A percentile compares a stretch with the other conserved stretches of the same genome.
phyloP scores from a whole-genome alignment of 2,888 invertebrate genomes.

The Neoitamus cyanurus region DNA sequence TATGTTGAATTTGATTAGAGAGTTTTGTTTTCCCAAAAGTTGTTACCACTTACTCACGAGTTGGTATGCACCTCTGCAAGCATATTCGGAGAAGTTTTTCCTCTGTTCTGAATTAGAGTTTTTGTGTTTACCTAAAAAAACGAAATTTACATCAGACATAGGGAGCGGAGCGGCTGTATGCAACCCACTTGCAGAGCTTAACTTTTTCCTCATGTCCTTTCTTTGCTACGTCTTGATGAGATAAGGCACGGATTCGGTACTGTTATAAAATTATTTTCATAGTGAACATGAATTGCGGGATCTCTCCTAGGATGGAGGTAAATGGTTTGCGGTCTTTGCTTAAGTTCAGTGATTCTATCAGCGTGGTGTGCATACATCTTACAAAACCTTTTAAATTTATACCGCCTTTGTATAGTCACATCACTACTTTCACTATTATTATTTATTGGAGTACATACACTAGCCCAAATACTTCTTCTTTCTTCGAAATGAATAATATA shows the following conservation, averaged over 20 bases:
- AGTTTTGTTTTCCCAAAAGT: conserved; percentile 48
- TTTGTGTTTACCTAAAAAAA: conserved; percentile 20
- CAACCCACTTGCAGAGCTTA: too few species aligned
- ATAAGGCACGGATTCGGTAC: neutral
- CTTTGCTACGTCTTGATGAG: neutral
- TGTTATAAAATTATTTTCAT: conserved; percentile 9
- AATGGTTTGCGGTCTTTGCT: neutral
- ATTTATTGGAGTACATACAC: too few species aligned
- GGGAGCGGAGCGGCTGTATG: too few species aligned
- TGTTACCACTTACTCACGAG: conserved; percentile 44
- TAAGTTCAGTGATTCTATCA: neutral
- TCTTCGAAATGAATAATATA: too few species aligned
- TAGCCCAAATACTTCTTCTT: too few species aligned
- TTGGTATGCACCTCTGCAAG: conserved; percentile 31
- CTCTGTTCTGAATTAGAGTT: conserved; percentile 17
- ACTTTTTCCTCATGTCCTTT: neutral
- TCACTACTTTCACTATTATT: too few species aligned
- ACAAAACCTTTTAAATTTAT: neutral
- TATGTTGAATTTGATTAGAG: conserved; percentile 48
- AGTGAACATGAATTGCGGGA: neutral
- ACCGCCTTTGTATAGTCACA: too few species aligned
- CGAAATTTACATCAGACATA: conserved; percentile 6
- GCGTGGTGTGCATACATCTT: too few species aligned
- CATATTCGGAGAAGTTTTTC: conserved; percentile 25
- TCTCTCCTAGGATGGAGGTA: too few species aligned